Conservation (phyloP, 2,797 vertebrate genomes). For the Peromyscus aztecus region DNA sequence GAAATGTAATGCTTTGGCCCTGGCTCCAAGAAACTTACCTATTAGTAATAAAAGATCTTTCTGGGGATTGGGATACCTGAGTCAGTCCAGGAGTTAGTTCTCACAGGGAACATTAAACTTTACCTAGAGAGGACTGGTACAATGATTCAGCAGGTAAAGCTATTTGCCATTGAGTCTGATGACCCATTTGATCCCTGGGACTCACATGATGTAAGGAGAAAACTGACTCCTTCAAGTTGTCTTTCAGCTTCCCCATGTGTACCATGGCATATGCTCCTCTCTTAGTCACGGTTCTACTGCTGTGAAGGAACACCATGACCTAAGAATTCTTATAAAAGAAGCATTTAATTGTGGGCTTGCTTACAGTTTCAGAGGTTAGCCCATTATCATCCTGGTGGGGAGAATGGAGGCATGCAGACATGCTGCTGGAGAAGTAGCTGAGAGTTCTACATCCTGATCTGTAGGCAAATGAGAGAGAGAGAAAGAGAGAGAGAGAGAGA, state of each 20-base stretch:
- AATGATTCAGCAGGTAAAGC: neutral
- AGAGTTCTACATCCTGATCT: neutral
- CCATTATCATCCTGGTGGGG: neutral
- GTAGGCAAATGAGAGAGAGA: neutral
- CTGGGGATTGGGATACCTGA: neutral
- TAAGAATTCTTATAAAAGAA: neutral
- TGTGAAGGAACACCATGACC: neutral
- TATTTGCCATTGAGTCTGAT: neutral
- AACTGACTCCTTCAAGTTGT: neutral
- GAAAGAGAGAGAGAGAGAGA: neutral
- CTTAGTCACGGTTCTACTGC: neutral
- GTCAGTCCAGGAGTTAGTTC: neutral
- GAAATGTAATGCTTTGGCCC: neutral
- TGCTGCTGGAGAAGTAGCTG: neutral
- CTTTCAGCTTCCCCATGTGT: neutral
- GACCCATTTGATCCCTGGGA: neutral
- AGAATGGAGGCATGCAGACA: neutral
- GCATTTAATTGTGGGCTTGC: neutral
- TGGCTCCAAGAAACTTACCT: neutral
- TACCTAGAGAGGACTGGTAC: neutral
- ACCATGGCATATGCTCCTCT: neutral
- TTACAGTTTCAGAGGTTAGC: neutral
- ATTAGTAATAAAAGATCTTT: neutral
- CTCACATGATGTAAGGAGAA: neutral
- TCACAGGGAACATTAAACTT: neutral